A percentile compares a stretch with the other conserved stretches of the same genome.
Evolutionary conservation across 2,888 invertebrate genomes (phyloP).

Genomic region (Thysanoteuthis rhombus): DNA sequence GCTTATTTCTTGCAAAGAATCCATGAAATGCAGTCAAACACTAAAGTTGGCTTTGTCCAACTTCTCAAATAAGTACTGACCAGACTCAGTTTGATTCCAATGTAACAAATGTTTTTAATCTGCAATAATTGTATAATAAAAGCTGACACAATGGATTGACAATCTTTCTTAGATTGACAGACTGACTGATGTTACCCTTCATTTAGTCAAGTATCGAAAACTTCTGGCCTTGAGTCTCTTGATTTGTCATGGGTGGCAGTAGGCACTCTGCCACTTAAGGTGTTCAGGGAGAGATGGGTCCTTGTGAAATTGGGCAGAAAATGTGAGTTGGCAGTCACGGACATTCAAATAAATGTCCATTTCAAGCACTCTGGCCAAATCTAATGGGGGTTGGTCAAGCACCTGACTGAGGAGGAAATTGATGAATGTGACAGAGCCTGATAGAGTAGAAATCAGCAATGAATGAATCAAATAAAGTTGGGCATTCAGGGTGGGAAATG

Average conservation of each 20-base stretch:
- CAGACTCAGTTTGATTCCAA: too few species aligned
- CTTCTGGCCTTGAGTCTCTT: not conserved
- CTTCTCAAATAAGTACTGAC: too few species aligned
- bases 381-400: not conserved
- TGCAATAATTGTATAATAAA: too few species aligned
- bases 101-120: too few species aligned
- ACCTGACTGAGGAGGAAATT: not conserved
- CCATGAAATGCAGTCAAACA: too few species aligned
- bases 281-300: not conserved
- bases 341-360: conserved; percentile 12
- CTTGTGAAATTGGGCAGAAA: conserved; percentile 12
- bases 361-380: not conserved
- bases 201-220: not conserved
- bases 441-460: not conserved
- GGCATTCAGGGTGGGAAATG: not conserved
- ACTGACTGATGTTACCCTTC: not conserved
- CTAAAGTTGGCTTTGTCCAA: too few species aligned
- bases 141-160: too few species aligned
- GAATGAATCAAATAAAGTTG: too few species aligned
- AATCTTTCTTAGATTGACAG: too few species aligned
- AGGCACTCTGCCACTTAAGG: not conserved
- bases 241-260: not conserved
- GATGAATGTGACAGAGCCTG: not conserved
- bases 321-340: not conserved
- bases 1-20: too few species aligned